Evolutionary conservation across 2,113 vertebrate species (phyloP), one percentile per base, ranked within the genome.

Genomic region (Anarhynchus alexandrinus): DNA sequence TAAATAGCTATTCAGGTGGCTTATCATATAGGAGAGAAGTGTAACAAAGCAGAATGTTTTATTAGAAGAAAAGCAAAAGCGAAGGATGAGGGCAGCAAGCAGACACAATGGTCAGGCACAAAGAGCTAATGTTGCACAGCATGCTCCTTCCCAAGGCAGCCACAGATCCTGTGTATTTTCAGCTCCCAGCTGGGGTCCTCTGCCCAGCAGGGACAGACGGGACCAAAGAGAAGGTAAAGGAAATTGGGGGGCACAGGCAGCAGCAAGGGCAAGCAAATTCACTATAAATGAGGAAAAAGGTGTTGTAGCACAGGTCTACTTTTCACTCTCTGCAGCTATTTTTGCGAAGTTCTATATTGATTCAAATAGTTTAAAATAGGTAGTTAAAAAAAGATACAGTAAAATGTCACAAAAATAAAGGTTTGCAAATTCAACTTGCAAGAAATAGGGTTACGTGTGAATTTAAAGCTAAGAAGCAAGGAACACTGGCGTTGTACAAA

Each of bases 381-480:
- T 65, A 81, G 22, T 42, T 38, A 12, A 86, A 72, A 85, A 83
- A 57, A 36, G 5, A 72, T 10, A 4, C 21, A 82, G 66, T n/a
- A 67, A 64, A 73, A 51, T 2, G 6, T n/a, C 29, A 69, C 5
- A 19, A 83, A 88, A 86, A 73, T 12, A 49, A 77, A 70, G 5
- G 22, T n/a, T 38, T 65, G 12, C 12, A 87, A 64, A 71, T 71
- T 82, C 19, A 88, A 6, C 40, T 65, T 65, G 15, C 21, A 80
- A 77, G 36, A 70, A 3, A 23, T 59, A 64, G 1, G 7, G 13
- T 36, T 78, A 55, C 2, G 3, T 3, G 5, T 0, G 1, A 27
- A 42, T 72, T 59, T 47, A 52, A 83, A 82, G 11, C 58, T 26
- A 49, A 80, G 30, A 67, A 83, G 40, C 10, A 47, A 73, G 17